Percentiles rank a stretch among this genome's conserved stretches.
phyloP scores from a whole-genome alignment of 2,113 vertebrate species.

The Nibea coibor region DNA sequence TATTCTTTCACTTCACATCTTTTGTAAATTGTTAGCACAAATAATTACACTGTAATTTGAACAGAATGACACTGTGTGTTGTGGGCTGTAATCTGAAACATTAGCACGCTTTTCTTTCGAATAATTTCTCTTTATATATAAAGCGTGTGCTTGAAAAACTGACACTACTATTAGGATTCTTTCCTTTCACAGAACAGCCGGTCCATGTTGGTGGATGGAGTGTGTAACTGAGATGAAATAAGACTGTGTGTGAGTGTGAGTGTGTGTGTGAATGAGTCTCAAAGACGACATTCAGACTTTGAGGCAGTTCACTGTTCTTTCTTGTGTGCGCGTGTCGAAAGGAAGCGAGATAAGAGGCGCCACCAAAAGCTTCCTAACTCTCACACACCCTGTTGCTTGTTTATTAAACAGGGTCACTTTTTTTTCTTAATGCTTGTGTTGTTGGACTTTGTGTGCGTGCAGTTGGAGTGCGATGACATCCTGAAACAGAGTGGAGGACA shows the following conservation, averaged over 20 bases:
- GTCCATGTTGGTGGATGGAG: constrained; percentile 54
- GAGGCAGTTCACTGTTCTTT: constrained; percentile 42
- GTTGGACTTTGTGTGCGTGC: constrained; percentile 11
- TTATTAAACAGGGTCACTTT: constrained; percentile 61
- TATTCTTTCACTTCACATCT: no score
- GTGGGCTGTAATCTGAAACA: no score
- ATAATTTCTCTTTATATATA: no score
- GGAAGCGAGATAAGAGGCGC: constrained; percentile 75
- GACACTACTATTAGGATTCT: no score
- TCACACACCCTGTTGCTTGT: constrained; percentile 64
- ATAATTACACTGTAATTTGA: no score
- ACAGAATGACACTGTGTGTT: no score
- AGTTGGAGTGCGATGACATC: constrained; percentile 14
- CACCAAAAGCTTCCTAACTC: constrained; percentile 65
- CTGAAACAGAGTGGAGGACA: constrained; percentile 30
- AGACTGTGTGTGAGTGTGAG: constrained; percentile 39
- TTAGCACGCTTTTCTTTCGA: no score
- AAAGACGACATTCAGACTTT: constrained; percentile 66
- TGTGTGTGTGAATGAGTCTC: constrained; percentile 45
- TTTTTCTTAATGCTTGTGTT: constrained; percentile 20
- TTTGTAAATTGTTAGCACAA: no score
- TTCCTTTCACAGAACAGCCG: constrained; percentile 63
- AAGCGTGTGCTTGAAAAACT: no score
- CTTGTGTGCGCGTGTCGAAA: constrained; percentile 37
- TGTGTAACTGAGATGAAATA: constrained; percentile 41